phyloP scores from a whole-genome alignment of 2,888 invertebrate species.

The Malthinus seriepunctatus region DNA sequence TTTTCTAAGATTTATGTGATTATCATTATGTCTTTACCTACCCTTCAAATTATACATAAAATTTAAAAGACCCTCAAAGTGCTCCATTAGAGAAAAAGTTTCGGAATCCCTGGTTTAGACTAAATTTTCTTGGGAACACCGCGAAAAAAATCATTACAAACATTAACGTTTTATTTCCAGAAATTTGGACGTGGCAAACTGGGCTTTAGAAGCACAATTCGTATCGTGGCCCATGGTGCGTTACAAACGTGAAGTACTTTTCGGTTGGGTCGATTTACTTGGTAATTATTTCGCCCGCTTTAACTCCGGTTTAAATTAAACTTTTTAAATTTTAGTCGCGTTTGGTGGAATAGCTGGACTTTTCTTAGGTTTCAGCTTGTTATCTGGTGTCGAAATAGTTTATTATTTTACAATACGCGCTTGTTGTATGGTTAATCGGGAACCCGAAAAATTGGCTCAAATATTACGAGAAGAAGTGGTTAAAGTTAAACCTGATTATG shows the following conservation, averaged over 20 bases:
- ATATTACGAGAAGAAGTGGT: slow-evolving; percentile 54
- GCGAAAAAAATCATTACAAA: too few species aligned
- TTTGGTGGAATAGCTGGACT: slow-evolving; percentile 68
- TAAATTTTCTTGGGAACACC: too few species aligned
- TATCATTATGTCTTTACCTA: too few species aligned
- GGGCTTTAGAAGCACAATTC: slow-evolving; percentile 63
- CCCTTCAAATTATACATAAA: too few species aligned
- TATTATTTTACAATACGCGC: slow-evolving; percentile 78
- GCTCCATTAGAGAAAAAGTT: too few species aligned
- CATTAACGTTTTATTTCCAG: neutral
- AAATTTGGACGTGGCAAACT: slow-evolving; percentile 23
- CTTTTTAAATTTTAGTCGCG: slow-evolving; percentile 57
- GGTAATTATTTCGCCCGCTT: slow-evolving; percentile 54
- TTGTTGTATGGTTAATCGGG: slow-evolving; percentile 63
- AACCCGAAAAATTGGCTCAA: slow-evolving; percentile 55
- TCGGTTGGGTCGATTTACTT: slow-evolving; percentile 82
- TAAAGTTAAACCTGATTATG: slow-evolving; percentile 44
- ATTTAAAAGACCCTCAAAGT: too few species aligned
- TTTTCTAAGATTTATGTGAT: too few species aligned
- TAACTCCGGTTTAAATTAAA: neutral
- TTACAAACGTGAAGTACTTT: slow-evolving; percentile 78
- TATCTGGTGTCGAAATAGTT: slow-evolving; percentile 75
- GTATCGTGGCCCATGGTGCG: slow-evolving; percentile 79
- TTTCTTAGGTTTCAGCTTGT: slow-evolving; percentile 75
- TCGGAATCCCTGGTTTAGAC: too few species aligned